Conservation (phyloP, 2,797 vertebrate genomes). For the Anabacerthia variegaticeps region DNA sequence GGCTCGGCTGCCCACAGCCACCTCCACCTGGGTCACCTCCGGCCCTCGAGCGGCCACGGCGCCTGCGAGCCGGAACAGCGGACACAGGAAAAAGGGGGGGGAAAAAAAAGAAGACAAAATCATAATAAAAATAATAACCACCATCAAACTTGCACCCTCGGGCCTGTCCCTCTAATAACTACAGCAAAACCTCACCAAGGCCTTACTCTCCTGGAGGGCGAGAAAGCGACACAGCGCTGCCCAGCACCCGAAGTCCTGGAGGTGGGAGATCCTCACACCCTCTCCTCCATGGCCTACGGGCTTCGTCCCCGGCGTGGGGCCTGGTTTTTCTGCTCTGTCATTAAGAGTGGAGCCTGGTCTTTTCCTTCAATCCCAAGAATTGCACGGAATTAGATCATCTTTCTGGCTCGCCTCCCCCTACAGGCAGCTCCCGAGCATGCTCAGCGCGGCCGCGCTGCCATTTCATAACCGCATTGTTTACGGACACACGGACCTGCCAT, state of each 20-base stretch:
- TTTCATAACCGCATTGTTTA: constrained; percentile 91
- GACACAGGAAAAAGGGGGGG: neutral
- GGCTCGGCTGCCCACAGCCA: neutral
- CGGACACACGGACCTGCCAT: constrained; percentile 79
- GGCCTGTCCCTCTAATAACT: constrained; percentile 68
- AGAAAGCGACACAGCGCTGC: constrained; percentile 46
- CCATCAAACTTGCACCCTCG: constrained; percentile 6
- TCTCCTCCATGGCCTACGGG: constrained; percentile 66
- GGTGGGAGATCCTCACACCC: constrained; percentile 55
- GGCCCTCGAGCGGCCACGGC: neutral
- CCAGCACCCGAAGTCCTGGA: constrained; percentile 47
- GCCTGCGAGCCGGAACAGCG: neutral
- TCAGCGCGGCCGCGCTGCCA: constrained; percentile 85
- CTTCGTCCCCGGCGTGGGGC: constrained; percentile 62
- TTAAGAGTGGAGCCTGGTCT: constrained; percentile 71
- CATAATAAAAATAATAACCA: neutral
- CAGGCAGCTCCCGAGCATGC: constrained; percentile 81
- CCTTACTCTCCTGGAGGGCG: constrained; percentile 62
- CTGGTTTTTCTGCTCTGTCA: constrained; percentile 71
- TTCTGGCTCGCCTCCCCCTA: constrained; percentile 83
- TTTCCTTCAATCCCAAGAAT: constrained; percentile 76
- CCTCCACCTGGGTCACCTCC: neutral
- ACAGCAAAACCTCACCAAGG: constrained; percentile 68
- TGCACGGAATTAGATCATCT: constrained; percentile 78
- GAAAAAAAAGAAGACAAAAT: neutral